Evolutionary conservation across 2,113 vertebrate species (phyloP), one percentile per base, ranked within the genome.

Genomic region (Ceyx margarethae): DNA sequence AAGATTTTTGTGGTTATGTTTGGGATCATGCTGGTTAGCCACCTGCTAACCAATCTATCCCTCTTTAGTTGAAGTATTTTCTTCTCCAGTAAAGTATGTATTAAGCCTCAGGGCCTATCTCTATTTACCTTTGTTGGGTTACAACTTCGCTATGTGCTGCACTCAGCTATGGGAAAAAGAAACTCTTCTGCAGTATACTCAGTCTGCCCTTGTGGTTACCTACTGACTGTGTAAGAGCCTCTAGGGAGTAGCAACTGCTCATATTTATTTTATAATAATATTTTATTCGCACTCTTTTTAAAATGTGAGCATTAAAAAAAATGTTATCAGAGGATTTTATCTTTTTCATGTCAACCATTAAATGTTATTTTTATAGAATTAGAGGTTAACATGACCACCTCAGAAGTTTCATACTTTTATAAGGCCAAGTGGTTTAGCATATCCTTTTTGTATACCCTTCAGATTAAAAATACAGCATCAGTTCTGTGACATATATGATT

Each of bases 21-120:
- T 92, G 68, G 14, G 22, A 84, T 94, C 89, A 77, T 81, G 89
- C 91, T 96, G 93, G 37, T 80, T 92, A 95, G 85, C 95, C 94
- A 96, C 87, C 93, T 96, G 94, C 92, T 95, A 94, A 84, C 85
- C 83, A 89, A 85, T 93, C 71, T 94, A 89, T 74, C 29, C n/a
- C 53, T 81, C 33, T 92, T 84, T 60, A 92, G 71, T 45, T 69
- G 43, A 83, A 90, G 54, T 86, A 73, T 81, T 86, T 93, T 90
- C 53, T 85, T 93, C 51, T 91, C 37, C 46, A 51, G 10, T 58
- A 74, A 73, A 85, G 50, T 72, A 26, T 58, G 17, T 51, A 35
- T 40, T 80, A 73, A 90, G 81, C 85, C 81, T 86, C 67, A 82
- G 80, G 81, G 60, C 50, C 56, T 76, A 46, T 64, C 53, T 1